These are phyloP conservation scores for Leistus spinibarbis DNA, from an alignment of 2,888 invertebrate genomes.

Conservation along the genomic window DNA sequence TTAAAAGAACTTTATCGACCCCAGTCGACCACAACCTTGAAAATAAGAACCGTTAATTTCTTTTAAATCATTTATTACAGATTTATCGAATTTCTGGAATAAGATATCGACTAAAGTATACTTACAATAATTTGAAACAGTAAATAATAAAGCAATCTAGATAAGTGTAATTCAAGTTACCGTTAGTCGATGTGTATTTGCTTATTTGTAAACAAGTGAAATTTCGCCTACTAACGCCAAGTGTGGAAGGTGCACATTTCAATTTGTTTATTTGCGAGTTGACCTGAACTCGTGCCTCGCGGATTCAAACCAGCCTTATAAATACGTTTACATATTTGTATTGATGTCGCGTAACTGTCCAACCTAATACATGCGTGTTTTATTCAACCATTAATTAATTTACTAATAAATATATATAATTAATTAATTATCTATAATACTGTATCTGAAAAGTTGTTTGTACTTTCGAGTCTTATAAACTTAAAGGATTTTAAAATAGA, in stretches of 20 bases:
- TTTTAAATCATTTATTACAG: neutral
- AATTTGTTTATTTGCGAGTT: neutral
- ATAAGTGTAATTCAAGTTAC: neutral
- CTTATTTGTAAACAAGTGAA: neutral
- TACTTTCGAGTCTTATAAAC: neutral
- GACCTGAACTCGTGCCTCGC: neutral
- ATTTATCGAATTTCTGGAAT: neutral
- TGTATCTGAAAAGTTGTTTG: neutral
- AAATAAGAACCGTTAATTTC: neutral
- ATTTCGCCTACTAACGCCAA: neutral
- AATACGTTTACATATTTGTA: neutral
- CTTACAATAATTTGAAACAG: neutral
- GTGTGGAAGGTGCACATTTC: neutral
- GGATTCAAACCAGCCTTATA: neutral
- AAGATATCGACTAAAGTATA: neutral
- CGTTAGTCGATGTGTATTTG: neutral
- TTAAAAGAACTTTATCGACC: neutral
- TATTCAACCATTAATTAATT: slow-evolving; percentile 3
- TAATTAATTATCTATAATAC: neutral
- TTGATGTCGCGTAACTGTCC: slow-evolving; percentile 8
- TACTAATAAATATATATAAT: neutral
- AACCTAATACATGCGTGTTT: neutral
- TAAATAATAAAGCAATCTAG: neutral
- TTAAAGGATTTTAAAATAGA: too few species aligned
- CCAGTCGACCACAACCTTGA: neutral